phyloP scores from a whole-genome alignment of 1,140 invertebrate species.

The Gonatopus flavifemur region DNA sequence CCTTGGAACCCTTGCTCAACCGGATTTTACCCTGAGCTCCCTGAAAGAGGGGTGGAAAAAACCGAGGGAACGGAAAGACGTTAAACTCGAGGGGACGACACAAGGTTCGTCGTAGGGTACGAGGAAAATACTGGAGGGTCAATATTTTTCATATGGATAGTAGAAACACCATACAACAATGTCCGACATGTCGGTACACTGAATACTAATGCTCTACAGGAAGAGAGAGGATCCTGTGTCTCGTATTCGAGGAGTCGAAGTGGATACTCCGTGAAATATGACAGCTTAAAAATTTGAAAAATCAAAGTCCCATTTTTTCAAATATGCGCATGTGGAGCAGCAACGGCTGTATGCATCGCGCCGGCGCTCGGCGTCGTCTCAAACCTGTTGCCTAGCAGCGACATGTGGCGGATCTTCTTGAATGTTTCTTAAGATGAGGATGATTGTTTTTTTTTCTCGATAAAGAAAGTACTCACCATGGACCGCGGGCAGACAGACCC shows the following conservation, averaged over 20 bases:
- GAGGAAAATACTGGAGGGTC: slow-evolving; percentile 11
- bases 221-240: no score
- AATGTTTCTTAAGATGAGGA: background rate
- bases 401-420: slow-evolving; percentile 12
- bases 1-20: no score
- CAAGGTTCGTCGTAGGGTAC: slow-evolving; percentile 1
- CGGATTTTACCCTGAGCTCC: no score
- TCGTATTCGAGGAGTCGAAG: background rate
- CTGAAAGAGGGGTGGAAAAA: no score
- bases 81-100: background rate
- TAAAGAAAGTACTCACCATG: slow-evolving; percentile 34
- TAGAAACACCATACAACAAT: slow-evolving; percentile 31
- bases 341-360: slow-evolving; percentile 25
- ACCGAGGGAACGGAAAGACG: background rate
- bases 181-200: slow-evolving; percentile 30
- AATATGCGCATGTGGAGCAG: no score
- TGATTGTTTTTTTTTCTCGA: background rate
- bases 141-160: slow-evolving; percentile 44
- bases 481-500: slow-evolving; percentile 29
- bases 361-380: slow-evolving; percentile 44
- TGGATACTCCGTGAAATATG: slow-evolving; percentile 5
- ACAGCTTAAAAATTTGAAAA: no score
- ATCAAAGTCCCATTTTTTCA: no score
- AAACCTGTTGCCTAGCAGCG: slow-evolving; percentile 49
- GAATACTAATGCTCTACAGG: slow-evolving; percentile 36